phyloP scores from a whole-genome alignment of 2,888 invertebrate genomes.

The Plagodis dolabraria region DNA sequence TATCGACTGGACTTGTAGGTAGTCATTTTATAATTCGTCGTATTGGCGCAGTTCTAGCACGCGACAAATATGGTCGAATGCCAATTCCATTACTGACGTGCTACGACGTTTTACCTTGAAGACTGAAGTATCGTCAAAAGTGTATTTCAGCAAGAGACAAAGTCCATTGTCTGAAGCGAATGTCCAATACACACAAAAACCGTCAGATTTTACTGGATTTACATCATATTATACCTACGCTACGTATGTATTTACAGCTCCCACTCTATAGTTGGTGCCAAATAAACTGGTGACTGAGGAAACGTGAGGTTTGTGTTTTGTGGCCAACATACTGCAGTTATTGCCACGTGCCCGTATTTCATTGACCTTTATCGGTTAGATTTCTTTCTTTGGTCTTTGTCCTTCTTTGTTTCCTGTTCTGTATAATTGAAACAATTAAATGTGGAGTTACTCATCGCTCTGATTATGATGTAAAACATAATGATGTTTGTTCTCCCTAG shows the following conservation, averaged over 20 bases:
- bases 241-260: conserved; percentile 30
- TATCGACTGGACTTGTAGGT: too few relatives aligned
- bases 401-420: conserved; percentile 45
- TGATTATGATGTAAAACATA: conserved; percentile 1
- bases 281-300: conserved; percentile 40
- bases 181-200: conserved; percentile 9
- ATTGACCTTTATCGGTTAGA: conserved; percentile 53
- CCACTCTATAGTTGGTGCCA: conserved; percentile 41
- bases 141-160: conserved; percentile 35
- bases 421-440: conserved; percentile 39
- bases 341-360: conserved; percentile 57
- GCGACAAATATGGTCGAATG: conserved; percentile 14
- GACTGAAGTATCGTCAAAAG: conserved; percentile 35
- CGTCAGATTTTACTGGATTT: conserved; percentile 6
- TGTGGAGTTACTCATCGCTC: conserved; percentile 12
- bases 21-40: conserved; percentile 10
- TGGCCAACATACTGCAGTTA: conserved; percentile 30
- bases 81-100: conserved; percentile 26
- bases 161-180: conserved; percentile 6
- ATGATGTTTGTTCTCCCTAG: background rate
- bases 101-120: conserved; percentile 32
- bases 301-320: conserved; percentile 44
- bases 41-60: conserved; percentile 12
- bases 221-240: background rate
- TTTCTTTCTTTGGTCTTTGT: conserved; percentile 49